Conservation (phyloP, 2,797 vertebrate genomes). For the Aldrovandia affinis region DNA sequence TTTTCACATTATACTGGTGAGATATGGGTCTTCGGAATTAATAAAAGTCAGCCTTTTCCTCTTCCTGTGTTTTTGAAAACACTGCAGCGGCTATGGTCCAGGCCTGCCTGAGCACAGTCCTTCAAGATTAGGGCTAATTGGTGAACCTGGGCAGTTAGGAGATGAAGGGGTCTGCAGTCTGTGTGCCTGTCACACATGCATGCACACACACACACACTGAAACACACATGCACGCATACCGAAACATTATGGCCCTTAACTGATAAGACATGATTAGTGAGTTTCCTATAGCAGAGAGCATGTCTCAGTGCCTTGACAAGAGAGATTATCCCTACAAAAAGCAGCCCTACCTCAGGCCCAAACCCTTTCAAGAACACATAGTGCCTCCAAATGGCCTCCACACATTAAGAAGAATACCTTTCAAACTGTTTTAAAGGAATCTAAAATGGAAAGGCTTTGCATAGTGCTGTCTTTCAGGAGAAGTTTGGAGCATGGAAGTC, state of each 20-base stretch:
- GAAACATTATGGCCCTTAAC: constrained; percentile 61
- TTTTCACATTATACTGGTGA: constrained; percentile 36
- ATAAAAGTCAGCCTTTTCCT: constrained; percentile 41
- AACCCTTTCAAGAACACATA: constrained; percentile 29
- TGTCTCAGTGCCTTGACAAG: constrained; percentile 48
- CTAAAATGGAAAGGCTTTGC: constrained; percentile 45
- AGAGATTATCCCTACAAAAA: constrained; percentile 44
- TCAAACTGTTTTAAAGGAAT: constrained; percentile 38
- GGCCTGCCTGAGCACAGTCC: constrained; percentile 48
- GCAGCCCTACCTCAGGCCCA: constrained; percentile 38
- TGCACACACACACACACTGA: constrained; percentile 58
- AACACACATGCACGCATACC: background rate
- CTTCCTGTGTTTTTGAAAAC: constrained; percentile 21
- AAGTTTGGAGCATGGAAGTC: constrained; percentile 70
- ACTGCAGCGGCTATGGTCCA: constrained; percentile 37
- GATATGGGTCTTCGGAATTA: background rate
- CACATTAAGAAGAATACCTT: constrained; percentile 35
- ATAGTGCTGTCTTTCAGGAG: constrained; percentile 67
- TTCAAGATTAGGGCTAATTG: constrained; percentile 67
- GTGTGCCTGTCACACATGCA: constrained; percentile 60
- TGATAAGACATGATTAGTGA: constrained; percentile 63
- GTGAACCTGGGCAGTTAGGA: constrained; percentile 56
- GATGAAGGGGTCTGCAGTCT: constrained; percentile 62
- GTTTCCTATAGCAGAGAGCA: constrained; percentile 52
- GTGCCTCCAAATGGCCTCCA: background rate